Evolutionary conservation across 2,888 invertebrate genomes (phyloP).

Genomic region (Gastracanthus pulcherrimus): DNA sequence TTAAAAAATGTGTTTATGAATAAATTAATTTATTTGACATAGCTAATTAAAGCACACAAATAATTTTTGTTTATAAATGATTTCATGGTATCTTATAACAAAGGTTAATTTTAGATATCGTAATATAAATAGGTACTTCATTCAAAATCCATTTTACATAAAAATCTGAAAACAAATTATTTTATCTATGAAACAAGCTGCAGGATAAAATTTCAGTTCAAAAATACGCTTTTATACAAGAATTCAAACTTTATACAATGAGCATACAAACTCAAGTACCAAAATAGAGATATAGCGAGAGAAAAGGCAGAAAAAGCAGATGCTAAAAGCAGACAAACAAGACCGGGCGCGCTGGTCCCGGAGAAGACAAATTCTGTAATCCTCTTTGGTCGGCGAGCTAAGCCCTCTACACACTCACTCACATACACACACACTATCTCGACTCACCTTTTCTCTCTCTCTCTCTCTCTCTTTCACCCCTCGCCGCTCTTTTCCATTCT

Average conservation of each 20-base stretch:
- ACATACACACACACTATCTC: slow-evolving; percentile 8
- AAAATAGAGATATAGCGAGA: background rate
- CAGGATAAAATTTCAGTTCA: too few species aligned
- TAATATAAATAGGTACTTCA: too few species aligned
- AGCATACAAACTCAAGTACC: background rate
- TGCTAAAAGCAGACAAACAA: slow-evolving; percentile 24
- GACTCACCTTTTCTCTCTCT: slow-evolving; percentile 49
- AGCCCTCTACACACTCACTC: slow-evolving; percentile 66
- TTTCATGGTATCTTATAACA: too few species aligned
- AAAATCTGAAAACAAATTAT: too few species aligned
- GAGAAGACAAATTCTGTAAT: slow-evolving; percentile 75
- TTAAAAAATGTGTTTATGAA: too few species aligned
- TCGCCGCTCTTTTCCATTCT: slow-evolving; percentile 62
- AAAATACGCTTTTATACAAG: background rate
- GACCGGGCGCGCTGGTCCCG: slow-evolving; percentile 61
- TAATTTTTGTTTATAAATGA: too few species aligned
- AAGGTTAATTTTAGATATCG: too few species aligned
- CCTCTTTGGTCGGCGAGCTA: slow-evolving; percentile 76
- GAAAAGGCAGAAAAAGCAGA: slow-evolving; percentile 20
- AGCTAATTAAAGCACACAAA: too few species aligned
- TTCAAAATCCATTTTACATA: too few species aligned
- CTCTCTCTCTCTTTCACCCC: slow-evolving; percentile 55
- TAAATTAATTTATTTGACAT: too few species aligned
- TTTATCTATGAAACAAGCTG: too few species aligned
- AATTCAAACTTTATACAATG: background rate